A percentile compares a stretch with the other conserved stretches of the same genome.
Conservation (phyloP, 92 coral and sea anemone species). For the Virgularia gustaviana region DNA sequence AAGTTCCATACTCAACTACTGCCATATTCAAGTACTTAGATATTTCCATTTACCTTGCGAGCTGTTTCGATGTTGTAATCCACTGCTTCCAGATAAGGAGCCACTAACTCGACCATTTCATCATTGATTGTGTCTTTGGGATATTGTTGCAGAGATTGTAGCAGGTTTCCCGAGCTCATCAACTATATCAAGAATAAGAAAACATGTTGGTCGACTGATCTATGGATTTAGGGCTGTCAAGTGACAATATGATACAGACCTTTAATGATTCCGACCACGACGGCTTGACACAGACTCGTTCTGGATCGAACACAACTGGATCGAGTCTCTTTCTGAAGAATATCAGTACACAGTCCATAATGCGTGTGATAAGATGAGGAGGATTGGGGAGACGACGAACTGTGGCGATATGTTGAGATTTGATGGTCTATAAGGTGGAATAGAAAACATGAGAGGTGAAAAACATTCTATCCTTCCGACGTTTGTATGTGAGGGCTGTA, state of each 20-base stretch:
- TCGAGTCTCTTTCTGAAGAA: constrained; percentile 71
- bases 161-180: constrained; percentile 85
- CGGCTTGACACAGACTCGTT: constrained; percentile 64
- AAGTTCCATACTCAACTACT: too few relatives aligned
- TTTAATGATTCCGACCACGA: constrained; percentile 89
- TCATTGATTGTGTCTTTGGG: constrained; percentile 91
- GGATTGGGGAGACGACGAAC: constrained; percentile 94
- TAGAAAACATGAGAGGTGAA: background rate
- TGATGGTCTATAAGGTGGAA: constrained; percentile 69
- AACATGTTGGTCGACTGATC: background rate
- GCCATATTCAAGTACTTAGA: background rate
- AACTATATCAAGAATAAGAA: constrained; percentile 40
- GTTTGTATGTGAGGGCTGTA: background rate
- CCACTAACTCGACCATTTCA: constrained; percentile 84
- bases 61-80: constrained; percentile 95
- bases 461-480: background rate
- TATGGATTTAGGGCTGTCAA: background rate
- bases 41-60: constrained; percentile 66
- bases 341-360: constrained; percentile 90
- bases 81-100: constrained; percentile 82
- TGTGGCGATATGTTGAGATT: constrained; percentile 85
- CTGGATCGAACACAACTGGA: constrained; percentile 75
- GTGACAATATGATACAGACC: constrained; percentile 42
- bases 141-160: constrained; percentile 68
- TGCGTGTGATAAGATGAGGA: constrained; percentile 95